Conservation (phyloP, 1,140 invertebrate species). For the Habropoda laboriosa region DNA sequence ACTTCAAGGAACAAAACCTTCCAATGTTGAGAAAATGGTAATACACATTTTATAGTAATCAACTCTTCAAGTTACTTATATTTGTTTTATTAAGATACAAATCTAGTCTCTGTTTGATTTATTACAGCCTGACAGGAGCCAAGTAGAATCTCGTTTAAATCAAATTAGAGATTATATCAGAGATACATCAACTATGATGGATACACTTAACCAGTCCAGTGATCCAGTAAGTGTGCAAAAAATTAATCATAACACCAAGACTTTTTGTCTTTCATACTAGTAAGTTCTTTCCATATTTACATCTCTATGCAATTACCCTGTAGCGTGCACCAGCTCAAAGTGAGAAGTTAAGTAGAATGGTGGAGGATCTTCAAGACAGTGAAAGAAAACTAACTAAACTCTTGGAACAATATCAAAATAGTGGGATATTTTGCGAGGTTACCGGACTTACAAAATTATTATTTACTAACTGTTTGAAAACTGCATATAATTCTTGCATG, state of each 20-base stretch:
- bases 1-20: constrained; percentile 66
- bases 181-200: constrained; percentile 84
- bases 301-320: constrained; percentile 37
- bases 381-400: constrained; percentile 77
- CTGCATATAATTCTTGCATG: constrained; percentile 15
- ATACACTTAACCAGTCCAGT: constrained; percentile 83
- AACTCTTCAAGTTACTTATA: not conserved
- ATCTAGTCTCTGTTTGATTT: constrained; percentile 27
- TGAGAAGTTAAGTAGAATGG: constrained; percentile 78
- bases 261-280: constrained; percentile 2
- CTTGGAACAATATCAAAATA: constrained; percentile 74
- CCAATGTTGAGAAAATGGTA: constrained; percentile 76
- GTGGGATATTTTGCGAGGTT: constrained; percentile 74
- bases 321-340: constrained; percentile 77
- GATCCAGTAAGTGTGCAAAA: constrained; percentile 82
- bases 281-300: constrained; percentile 28
- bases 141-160: constrained; percentile 83
- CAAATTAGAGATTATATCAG: constrained; percentile 85
- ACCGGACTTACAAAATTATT: constrained; percentile 34
- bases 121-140: constrained; percentile 81
- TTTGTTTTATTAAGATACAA: not conserved
- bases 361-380: constrained; percentile 79
- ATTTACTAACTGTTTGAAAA: constrained; percentile 3
- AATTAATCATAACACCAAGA: constrained; percentile 1
- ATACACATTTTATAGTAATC: not conserved